These are phyloP conservation scores for Ophion ellenae DNA, from an alignment of 2,888 invertebrate species.

Conservation along the genomic window DNA sequence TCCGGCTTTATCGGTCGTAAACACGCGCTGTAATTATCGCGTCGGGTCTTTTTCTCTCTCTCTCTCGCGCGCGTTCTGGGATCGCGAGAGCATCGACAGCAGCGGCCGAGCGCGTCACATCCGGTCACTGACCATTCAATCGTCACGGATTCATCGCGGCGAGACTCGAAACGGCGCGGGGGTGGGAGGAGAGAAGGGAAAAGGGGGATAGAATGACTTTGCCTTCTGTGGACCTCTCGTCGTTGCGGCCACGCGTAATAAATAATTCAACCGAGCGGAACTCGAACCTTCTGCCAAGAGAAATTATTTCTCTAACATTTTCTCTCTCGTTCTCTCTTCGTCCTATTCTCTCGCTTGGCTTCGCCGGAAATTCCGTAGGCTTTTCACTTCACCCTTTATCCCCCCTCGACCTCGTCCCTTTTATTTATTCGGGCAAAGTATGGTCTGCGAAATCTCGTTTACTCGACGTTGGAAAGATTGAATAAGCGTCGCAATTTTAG, in stretches of 20 bases:
- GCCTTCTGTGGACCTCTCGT: constrained; percentile 47
- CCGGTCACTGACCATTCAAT: constrained; percentile 82
- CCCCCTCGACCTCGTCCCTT: neutral
- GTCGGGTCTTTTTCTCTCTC: constrained; percentile 69
- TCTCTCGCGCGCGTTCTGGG: neutral
- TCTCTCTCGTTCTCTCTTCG: neutral
- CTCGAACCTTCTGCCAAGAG: constrained; percentile 49
- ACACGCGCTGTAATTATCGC: constrained; percentile 79
- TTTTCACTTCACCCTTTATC: constrained; percentile 5
- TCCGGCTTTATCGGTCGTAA: constrained; percentile 77
- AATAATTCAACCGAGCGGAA: constrained; percentile 58
- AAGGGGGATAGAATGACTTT: constrained; percentile 32
- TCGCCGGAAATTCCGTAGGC: constrained; percentile 5
- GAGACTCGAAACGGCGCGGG: constrained; percentile 24
- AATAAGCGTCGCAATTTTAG: constrained; percentile 16
- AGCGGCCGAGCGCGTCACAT: constrained; percentile 75
- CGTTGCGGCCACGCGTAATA: constrained; percentile 44
- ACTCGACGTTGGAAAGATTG: constrained; percentile 8
- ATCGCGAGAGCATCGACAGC: constrained; percentile 71
- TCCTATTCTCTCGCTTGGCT: neutral
- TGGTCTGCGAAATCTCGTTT: constrained; percentile 6
- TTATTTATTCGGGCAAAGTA: constrained; percentile 6
- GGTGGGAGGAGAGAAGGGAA: neutral
- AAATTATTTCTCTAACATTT: constrained; percentile 52
- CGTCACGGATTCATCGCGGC: constrained; percentile 72